A percentile compares a stretch with the other conserved stretches of the same genome.
phyloP scores from a whole-genome alignment of 35 echinoderm and acorn worm genomes.

The Anneissia japonica region DNA sequence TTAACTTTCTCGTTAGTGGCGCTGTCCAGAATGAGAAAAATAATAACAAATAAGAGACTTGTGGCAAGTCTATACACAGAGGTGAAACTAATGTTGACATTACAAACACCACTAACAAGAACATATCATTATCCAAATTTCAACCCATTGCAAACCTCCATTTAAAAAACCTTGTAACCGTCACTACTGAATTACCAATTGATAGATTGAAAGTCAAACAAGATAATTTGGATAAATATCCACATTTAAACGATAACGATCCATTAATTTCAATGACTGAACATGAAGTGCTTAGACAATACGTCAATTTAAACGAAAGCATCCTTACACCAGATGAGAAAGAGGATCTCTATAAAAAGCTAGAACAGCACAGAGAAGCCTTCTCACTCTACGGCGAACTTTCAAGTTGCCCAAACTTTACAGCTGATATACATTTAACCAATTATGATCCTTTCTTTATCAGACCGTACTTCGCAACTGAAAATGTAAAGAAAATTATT shows the following conservation, averaged over 20 bases:
- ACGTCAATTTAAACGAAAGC: not conserved
- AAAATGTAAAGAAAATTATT: slow-evolving; percentile 3
- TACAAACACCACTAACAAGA: too few species aligned
- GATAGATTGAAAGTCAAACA: not conserved
- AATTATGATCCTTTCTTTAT: slow-evolving; percentile 32
- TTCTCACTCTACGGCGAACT: slow-evolving; percentile 37
- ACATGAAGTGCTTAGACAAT: not conserved
- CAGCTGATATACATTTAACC: slow-evolving; percentile 8
- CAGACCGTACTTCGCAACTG: not conserved
- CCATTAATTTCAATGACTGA: not conserved
- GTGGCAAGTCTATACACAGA: too few species aligned
- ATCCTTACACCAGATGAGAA: not conserved
- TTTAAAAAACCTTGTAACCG: not conserved
- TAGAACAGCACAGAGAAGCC: not conserved
- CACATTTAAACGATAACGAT: not conserved
- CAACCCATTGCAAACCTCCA: not conserved
- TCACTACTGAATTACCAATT: not conserved
- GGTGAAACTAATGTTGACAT: too few species aligned
- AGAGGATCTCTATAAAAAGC: not conserved
- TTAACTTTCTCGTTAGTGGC: too few species aligned
- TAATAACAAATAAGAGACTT: too few species aligned
- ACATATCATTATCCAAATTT: too few species aligned
- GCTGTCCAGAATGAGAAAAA: too few species aligned
- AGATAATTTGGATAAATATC: not conserved
- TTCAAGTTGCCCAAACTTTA: slow-evolving; percentile 14